Evolutionary conservation across 2,113 vertebrate species (phyloP).

Genomic region (Engystomops pustulosus): DNA sequence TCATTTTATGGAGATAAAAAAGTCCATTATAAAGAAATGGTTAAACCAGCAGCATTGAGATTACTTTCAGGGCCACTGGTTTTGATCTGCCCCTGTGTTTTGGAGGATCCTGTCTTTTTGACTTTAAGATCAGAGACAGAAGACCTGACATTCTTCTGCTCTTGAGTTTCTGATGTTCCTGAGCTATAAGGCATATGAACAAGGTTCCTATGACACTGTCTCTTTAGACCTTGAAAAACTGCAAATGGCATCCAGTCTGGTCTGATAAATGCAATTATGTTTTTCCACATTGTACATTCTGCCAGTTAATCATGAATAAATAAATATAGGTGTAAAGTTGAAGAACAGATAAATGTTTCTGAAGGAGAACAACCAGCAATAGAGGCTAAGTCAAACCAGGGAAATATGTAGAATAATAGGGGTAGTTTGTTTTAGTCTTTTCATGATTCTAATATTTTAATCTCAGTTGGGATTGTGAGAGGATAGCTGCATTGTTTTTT

Average conservation of each 20-base stretch:
- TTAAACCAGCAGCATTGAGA: neutral
- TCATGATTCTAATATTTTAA: too few relatives aligned
- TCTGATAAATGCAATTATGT: neutral
- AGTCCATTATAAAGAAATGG: neutral
- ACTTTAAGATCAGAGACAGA: neutral
- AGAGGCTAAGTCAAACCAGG: too few relatives aligned
- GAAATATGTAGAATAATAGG: too few relatives aligned
- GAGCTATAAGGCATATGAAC: neutral
- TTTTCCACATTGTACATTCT: neutral
- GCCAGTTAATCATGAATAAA: neutral
- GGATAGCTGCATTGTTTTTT: too few relatives aligned
- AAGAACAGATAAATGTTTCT: neutral
- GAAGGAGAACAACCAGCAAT: too few relatives aligned
- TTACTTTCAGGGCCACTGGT: neutral
- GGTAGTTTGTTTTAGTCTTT: too few relatives aligned
- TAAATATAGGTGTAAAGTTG: neutral
- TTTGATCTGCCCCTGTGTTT: neutral
- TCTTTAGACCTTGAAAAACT: conserved; percentile 6
- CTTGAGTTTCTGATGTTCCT: neutral
- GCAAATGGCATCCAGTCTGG: neutral
- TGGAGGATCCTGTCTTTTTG: neutral
- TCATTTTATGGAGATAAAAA: neutral
- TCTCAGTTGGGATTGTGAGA: too few relatives aligned
- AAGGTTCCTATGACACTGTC: neutral
- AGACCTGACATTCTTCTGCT: neutral